Conservation (phyloP, 2,888 invertebrate species). For the Phengaris arion region DNA sequence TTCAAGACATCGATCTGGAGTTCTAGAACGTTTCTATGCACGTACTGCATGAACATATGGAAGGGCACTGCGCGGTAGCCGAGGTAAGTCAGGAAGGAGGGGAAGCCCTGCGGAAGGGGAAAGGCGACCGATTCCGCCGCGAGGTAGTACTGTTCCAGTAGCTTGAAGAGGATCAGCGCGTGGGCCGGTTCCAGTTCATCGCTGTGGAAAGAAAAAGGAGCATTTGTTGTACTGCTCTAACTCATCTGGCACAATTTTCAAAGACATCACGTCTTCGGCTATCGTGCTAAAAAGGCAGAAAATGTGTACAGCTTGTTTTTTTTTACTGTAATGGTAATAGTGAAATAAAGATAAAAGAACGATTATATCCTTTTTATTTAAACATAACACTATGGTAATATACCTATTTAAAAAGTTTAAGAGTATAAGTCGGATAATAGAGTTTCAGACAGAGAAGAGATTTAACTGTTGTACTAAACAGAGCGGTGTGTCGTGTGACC, state of each 20-base stretch:
- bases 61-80: constrained; percentile 89
- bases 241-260: too few relatives aligned
- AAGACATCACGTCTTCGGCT: too few relatives aligned
- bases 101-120: constrained; percentile 89
- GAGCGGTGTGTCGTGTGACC: not conserved
- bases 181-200: constrained; percentile 86
- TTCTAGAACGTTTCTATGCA: constrained; percentile 90
- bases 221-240: not conserved
- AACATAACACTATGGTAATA: too few relatives aligned
- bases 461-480: not conserved
- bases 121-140: constrained; percentile 89
- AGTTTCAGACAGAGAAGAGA: too few relatives aligned
- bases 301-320: too few relatives aligned
- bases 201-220: constrained; percentile 66
- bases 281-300: too few relatives aligned
- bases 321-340: too few relatives aligned
- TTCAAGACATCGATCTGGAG: constrained; percentile 93
- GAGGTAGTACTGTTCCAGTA: constrained; percentile 89
- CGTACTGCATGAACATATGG: constrained; percentile 90
- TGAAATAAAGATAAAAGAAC: too few relatives aligned
- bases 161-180: constrained; percentile 85
- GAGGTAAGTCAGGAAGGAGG: constrained; percentile 92
- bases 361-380: too few relatives aligned
- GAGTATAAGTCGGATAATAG: too few relatives aligned
- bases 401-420: too few relatives aligned